Conservation (phyloP, 2,113 vertebrate genomes). For the Orcinus orca region DNA sequence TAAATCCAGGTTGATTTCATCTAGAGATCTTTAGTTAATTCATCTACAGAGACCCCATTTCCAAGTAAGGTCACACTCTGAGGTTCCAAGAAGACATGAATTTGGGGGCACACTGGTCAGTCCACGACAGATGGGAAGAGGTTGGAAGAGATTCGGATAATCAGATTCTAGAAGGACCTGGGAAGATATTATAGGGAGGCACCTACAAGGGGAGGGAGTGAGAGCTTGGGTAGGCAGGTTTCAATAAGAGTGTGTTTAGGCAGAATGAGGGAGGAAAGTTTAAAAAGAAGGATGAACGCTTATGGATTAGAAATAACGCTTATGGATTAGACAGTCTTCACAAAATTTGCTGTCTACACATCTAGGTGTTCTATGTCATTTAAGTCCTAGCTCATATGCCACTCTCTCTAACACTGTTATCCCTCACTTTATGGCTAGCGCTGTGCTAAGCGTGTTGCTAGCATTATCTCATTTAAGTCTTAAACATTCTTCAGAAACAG, state of each 20-base stretch:
- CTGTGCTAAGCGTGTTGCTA: not conserved
- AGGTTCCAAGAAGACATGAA: not conserved
- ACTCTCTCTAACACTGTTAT: not conserved
- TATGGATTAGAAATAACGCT: not conserved
- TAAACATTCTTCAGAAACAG: not conserved
- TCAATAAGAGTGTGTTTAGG: not conserved
- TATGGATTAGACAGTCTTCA: not conserved
- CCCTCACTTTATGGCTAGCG: not conserved
- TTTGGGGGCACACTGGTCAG: not conserved
- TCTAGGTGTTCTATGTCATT: not conserved
- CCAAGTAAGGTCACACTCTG: not conserved
- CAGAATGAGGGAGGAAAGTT: not conserved
- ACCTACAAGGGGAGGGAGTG: not conserved
- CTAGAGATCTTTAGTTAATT: not conserved
- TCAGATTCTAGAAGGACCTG: not conserved
- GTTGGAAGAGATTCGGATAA: not conserved
- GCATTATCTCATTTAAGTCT: not conserved
- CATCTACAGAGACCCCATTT: not conserved
- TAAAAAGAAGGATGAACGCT: not conserved
- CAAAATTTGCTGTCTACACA: not conserved
- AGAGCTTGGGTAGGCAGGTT: not conserved
- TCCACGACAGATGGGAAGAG: not conserved
- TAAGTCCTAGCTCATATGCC: not conserved
- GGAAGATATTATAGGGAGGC: not conserved
- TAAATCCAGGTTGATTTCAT: not conserved